Conservation (phyloP, 2,797 vertebrate genomes). For the Peromyscus nudipes region DNA sequence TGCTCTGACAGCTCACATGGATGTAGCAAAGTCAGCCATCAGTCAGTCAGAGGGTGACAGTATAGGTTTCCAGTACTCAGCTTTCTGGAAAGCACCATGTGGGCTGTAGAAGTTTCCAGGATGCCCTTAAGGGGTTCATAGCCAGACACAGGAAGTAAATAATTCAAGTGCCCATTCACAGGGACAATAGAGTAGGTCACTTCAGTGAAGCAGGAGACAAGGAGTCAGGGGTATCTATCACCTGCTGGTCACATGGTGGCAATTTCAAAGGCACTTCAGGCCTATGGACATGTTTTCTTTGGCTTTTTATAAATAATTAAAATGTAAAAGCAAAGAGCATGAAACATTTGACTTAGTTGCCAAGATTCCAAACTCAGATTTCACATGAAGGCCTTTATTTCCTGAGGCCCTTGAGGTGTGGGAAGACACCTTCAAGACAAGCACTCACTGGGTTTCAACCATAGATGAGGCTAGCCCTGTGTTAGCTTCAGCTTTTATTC, state of each 20-base stretch:
- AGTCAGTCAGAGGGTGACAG: neutral
- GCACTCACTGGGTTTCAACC: neutral
- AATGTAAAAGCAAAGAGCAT: neutral
- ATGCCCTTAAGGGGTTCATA: neutral
- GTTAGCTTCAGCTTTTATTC: neutral
- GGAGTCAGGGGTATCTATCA: accelerated
- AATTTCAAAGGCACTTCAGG: neutral
- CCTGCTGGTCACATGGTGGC: neutral
- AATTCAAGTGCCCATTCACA: neutral
- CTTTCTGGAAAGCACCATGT: neutral
- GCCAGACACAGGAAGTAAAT: neutral
- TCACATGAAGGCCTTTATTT: neutral
- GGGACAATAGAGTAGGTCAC: accelerated
- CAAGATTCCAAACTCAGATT: neutral
- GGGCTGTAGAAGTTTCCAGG: neutral
- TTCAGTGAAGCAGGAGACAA: neutral
- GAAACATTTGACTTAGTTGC: neutral
- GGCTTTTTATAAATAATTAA: neutral
- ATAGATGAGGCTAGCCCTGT: neutral
- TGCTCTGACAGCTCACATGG: neutral
- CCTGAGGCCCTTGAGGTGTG: neutral
- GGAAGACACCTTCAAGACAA: neutral
- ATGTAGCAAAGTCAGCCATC: neutral
- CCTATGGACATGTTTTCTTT: neutral
- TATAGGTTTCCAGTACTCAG: neutral